phyloP scores from a whole-genome alignment of 2,797 vertebrate species.

The Bradypus variegatus region DNA sequence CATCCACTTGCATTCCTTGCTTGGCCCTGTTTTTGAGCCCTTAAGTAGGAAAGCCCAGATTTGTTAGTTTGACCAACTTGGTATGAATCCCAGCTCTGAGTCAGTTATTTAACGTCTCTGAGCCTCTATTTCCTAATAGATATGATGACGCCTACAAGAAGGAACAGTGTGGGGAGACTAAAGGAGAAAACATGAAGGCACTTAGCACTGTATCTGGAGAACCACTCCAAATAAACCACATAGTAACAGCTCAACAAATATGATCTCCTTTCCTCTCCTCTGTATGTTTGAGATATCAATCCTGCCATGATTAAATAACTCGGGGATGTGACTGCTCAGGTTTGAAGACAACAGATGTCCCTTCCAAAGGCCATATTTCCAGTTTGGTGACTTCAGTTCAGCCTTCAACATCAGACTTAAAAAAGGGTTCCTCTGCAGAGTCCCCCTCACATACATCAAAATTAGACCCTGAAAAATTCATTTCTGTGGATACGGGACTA shows the following conservation, averaged over 20 bases:
- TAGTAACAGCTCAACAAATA: neutral
- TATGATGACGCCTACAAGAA: neutral
- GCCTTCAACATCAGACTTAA: neutral
- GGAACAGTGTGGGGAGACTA: neutral
- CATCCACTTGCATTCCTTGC: neutral
- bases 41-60: neutral
- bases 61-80: neutral
- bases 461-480: neutral
- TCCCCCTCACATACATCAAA: neutral
- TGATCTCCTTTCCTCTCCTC: neutral
- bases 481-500: neutral
- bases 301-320: neutral
- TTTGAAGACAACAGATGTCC: neutral
- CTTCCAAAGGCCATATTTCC: neutral
- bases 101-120: no score
- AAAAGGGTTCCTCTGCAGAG: neutral
- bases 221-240: neutral
- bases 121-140: neutral
- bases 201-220: neutral
- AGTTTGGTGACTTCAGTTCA: neutral
- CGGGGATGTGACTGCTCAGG: neutral
- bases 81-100: neutral
- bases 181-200: neutral
- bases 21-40: neutral
- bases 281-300: neutral